Conservation (phyloP, 2,888 invertebrate species). For the Athetis lepigone region DNA sequence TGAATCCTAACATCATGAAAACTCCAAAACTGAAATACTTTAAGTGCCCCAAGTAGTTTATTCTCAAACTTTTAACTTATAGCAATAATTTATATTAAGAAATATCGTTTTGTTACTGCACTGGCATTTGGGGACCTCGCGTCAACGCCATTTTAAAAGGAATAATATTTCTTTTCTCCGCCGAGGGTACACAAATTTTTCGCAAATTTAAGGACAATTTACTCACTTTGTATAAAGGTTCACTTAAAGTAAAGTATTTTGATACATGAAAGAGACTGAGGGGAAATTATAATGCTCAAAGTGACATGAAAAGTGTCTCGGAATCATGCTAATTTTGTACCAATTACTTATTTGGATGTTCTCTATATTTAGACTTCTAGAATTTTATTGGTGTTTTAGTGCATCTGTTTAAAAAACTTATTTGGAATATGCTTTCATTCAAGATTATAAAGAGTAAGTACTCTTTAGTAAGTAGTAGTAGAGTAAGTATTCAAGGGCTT, state of each 20-base stretch:
- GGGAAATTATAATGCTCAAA: conserved; percentile 21
- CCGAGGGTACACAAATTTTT: conserved; percentile 22
- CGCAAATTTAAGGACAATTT: conserved; percentile 40
- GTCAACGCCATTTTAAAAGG: conserved; percentile 22
- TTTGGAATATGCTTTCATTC: no score
- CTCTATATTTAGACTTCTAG: neutral
- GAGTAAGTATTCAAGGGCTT: no score
- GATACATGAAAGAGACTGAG: conserved; percentile 40
- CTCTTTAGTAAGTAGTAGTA: no score
- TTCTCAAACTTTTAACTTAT: conserved; percentile 16
- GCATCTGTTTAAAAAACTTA: neutral
- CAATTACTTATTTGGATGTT: neutral
- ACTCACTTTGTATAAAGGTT: conserved; percentile 44
- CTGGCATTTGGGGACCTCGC: conserved; percentile 15
- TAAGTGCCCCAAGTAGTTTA: neutral
- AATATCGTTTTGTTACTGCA: conserved; percentile 23
- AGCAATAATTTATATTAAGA: conserved; percentile 16
- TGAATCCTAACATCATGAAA: neutral
- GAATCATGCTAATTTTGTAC: neutral
- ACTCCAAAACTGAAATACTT: neutral
- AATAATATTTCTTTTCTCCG: conserved; percentile 43
- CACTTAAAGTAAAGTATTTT: conserved; percentile 49
- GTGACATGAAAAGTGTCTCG: neutral
- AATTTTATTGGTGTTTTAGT: neutral
- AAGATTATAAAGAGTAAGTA: no score